Percentiles rank a stretch among this genome's conserved stretches.
Evolutionary conservation across 2,888 invertebrate genomes (phyloP).

Genomic region (Baronia brevicornis): DNA sequence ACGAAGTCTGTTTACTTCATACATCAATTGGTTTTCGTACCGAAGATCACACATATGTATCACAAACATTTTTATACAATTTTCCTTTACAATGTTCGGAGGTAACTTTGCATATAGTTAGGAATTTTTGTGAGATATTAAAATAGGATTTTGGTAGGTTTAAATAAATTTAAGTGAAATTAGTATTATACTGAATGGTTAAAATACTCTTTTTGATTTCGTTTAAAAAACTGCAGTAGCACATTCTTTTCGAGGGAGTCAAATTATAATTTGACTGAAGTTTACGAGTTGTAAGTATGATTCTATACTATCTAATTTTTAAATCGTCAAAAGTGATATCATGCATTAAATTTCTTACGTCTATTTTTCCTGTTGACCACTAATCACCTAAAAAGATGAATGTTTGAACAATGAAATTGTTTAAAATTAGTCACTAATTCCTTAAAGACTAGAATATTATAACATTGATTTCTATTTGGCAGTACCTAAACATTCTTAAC

Average conservation of each 20-base stretch:
- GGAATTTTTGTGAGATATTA: no score
- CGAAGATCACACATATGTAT: slow-evolving; percentile 14
- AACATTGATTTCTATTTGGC: slow-evolving; percentile 70
- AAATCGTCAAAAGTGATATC: slow-evolving; percentile 47
- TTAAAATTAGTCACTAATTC: slow-evolving; percentile 38
- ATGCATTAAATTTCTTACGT: slow-evolving; percentile 41
- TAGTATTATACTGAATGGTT: no score
- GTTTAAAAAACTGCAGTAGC: no score
- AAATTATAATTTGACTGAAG: slow-evolving; percentile 4
- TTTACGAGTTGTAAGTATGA: slow-evolving; percentile 16
- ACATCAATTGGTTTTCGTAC: slow-evolving; percentile 19
- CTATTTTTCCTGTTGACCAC: slow-evolving; percentile 28
- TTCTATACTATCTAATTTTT: slow-evolving; percentile 34
- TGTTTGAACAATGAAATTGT: slow-evolving; percentile 37
- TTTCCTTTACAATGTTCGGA: no score
- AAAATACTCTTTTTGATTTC: no score
- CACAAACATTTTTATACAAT: slow-evolving; percentile 5
- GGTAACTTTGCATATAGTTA: no score
- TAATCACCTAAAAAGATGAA: slow-evolving; percentile 35
- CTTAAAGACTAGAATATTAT: slow-evolving; percentile 61
- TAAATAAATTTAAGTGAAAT: no score
- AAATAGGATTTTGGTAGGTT: no score
- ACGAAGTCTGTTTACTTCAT: slow-evolving; percentile 35
- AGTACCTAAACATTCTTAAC: slow-evolving; percentile 61
- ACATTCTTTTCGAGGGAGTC: slow-evolving; percentile 2